Conservation (phyloP, 2,888 invertebrate genomes). For the Pyrrhosoma nymphula region DNA sequence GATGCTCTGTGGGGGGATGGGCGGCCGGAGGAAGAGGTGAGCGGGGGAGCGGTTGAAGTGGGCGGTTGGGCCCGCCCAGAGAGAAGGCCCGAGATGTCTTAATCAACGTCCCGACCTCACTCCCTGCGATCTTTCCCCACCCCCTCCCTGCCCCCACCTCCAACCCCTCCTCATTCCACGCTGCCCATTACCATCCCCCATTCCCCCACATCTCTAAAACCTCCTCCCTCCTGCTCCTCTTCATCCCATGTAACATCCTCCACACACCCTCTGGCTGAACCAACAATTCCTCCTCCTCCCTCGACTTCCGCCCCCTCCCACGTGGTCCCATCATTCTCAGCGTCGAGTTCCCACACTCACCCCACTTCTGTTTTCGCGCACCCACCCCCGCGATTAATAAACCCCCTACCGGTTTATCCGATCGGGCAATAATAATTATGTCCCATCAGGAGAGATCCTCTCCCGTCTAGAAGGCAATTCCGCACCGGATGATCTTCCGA, state of each 20-base stretch:
- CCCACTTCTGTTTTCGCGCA: neutral
- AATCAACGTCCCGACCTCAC: constrained; percentile 51
- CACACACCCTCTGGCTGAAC: neutral
- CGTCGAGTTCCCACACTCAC: neutral
- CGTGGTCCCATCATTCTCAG: neutral
- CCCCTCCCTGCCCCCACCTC: neutral
- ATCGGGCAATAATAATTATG: no score
- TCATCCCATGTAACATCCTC: neutral
- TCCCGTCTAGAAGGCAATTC: no score
- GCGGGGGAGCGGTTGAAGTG: neutral
- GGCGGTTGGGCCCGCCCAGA: constrained; percentile 56
- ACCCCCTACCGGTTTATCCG: neutral
- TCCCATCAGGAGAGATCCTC: no score
- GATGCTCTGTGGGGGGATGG: neutral
- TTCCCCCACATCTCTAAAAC: neutral
- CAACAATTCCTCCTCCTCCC: neutral
- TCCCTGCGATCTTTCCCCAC: neutral
- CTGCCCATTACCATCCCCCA: neutral
- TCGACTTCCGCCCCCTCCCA: neutral
- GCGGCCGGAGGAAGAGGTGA: neutral
- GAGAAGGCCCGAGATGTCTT: constrained; percentile 46
- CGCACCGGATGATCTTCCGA: no score
- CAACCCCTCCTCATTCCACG: neutral
- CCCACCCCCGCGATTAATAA: neutral
- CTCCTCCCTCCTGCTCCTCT: neutral